Base-by-base conservation (phyloP, 2,888 invertebrate species). In the Eudemis profundana region DNA sequence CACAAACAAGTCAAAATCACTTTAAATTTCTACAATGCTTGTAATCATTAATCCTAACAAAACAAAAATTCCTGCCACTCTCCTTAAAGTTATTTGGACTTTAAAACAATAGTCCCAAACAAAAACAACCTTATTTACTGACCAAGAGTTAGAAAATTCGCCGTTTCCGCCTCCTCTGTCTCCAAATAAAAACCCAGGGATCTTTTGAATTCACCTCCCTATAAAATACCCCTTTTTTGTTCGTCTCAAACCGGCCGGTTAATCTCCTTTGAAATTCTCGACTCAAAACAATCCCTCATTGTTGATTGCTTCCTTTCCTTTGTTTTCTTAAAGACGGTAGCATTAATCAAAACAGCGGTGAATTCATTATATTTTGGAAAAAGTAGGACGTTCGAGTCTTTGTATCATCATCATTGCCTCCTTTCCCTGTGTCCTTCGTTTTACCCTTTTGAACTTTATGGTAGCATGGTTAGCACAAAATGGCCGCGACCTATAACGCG, bases 261-360 rank as follows among this genome's bases (percentile, higher is more conserved):
- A 64, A 64, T 64, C 62, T 47, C 57, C 64, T 64, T 64, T 64
- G 64, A 51, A 59, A 51, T 51, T 59, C 44, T 36, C 33, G 27
- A 14, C 57, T 64, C 50, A 50, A 23, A 59, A 64, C 57, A 64
- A 64, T 64, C 59, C 57, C 29, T 59, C 64, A 64, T 57, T 64
- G 64, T 64, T 64, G 64, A 64, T 64, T 64, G 57, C 64, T 64
- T 64, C 64, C 61, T 14, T 47, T n/a, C 64, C 44, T 64, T 64
- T 64, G 64, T 64, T 64, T 59, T 51, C 50, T 63, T 64, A 51
- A 64, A 64, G 50, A 57, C 63, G 44, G 23, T 36, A 21, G 61
- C 64, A 59, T 64, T 64, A 64, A 64, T 64, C 57, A 64, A 44
- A 51, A 64, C 57, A 51, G 57, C 17, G 57, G 44, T 44, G 12